These are phyloP conservation scores for Tylochromis polylepis DNA, from an alignment of 2,113 vertebrate species.

Conservation along the genomic window DNA sequence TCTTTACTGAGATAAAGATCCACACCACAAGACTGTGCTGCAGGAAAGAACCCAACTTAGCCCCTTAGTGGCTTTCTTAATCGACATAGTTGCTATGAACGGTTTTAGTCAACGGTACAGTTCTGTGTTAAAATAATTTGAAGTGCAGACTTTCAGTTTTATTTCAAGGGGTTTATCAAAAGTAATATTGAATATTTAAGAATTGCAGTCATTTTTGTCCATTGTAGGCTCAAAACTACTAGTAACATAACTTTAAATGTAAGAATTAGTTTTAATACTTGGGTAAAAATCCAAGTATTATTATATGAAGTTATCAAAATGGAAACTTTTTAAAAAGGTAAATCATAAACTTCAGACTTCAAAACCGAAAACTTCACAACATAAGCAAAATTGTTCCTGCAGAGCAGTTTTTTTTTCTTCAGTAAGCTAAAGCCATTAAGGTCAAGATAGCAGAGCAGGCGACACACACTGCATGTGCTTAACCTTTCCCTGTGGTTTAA, in stretches of 20 bases:
- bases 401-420: conserved; percentile 13
- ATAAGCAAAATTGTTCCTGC: background rate
- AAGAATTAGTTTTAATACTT: background rate
- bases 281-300: background rate
- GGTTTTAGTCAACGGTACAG: background rate
- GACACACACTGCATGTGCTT: conserved; percentile 40
- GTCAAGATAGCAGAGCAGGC: background rate
- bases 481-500: conserved; percentile 42
- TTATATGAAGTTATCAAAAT: background rate
- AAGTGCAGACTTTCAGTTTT: background rate
- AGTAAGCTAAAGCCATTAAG: conserved; percentile 1
- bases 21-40: background rate
- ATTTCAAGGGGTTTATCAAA: background rate
- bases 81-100: background rate
- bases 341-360: background rate
- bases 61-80: background rate
- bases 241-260: background rate
- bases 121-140: background rate
- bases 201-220: background rate
- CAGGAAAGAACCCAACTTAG: background rate
- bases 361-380: background rate
- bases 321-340: background rate
- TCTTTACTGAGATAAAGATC: background rate
- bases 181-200: background rate
- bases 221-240: background rate